phyloP scores from a whole-genome alignment of 2,113 vertebrate species.

The Lagopus muta region DNA sequence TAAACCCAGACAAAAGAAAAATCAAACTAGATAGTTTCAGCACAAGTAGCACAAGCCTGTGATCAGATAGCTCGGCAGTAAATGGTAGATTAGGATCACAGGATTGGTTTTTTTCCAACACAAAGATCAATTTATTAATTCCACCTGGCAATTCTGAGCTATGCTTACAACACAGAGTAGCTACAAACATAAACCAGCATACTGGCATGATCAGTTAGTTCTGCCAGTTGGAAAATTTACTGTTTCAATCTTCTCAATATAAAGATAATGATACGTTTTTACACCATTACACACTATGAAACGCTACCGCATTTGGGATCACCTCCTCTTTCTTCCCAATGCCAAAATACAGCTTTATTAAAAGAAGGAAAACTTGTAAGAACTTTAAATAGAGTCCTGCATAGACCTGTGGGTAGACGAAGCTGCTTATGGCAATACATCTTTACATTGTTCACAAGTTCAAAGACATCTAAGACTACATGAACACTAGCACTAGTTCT shows the following conservation, averaged over 20 bases:
- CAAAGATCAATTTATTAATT: not conserved
- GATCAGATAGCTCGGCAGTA: not conserved
- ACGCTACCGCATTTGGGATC: not conserved
- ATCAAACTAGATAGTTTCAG: not conserved
- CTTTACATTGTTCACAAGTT: not conserved
- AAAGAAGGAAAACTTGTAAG: not conserved
- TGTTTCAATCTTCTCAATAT: not conserved
- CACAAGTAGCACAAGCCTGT: rapidly evolving
- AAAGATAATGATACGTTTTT: not conserved
- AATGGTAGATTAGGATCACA: not conserved
- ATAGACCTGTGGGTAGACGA: not conserved
- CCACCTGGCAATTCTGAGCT: not conserved
- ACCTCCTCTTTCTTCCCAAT: not conserved
- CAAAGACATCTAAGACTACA: not conserved
- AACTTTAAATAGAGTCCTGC: not conserved
- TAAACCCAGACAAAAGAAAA: not conserved
- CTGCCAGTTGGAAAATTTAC: not conserved
- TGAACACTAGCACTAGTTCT: not conserved
- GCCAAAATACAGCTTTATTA: not conserved
- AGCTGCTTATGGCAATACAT: not conserved
- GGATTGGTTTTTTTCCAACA: not conserved
- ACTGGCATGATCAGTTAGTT: not conserved
- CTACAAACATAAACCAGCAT: not conserved
- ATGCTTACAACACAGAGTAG: not conserved
- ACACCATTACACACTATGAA: not conserved